A percentile compares a stretch with the other conserved stretches of the same genome.
Conservation (phyloP, 2,797 vertebrate species). For the Calcarius lapponicus region DNA sequence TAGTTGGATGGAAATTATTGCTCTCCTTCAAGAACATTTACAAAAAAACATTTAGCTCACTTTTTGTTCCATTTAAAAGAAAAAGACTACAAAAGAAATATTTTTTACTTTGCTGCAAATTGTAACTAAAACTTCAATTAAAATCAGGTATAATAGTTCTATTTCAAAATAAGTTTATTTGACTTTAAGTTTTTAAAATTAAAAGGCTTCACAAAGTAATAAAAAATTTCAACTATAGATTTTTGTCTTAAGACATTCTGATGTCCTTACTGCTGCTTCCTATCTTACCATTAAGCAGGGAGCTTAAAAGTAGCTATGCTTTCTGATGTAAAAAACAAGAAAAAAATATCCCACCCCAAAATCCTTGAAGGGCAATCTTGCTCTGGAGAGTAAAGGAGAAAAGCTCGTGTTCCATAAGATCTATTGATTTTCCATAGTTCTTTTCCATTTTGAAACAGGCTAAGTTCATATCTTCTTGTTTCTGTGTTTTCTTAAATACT, state of each 20-base stretch:
- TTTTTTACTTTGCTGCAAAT: background rate
- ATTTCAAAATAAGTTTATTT: background rate
- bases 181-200: background rate
- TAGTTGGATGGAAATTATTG: background rate
- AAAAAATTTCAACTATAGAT: background rate
- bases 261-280: background rate
- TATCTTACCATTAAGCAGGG: background rate
- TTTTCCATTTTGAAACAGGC: background rate
- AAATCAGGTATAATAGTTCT: background rate
- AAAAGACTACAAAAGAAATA: background rate
- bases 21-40: background rate
- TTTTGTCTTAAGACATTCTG: background rate
- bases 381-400: background rate
- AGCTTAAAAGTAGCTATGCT: background rate
- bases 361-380: background rate
- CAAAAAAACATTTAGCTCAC: background rate
- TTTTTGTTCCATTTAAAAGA: background rate
- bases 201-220: background rate
- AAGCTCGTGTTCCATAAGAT: background rate
- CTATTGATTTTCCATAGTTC: background rate
- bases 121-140: background rate
- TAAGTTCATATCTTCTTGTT: background rate
- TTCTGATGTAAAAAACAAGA: background rate
- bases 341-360: background rate
- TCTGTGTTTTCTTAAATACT: background rate